Base-by-base conservation (phyloP, 1,140 invertebrate genomes). In the Diabrotica undecimpunctata region DNA sequence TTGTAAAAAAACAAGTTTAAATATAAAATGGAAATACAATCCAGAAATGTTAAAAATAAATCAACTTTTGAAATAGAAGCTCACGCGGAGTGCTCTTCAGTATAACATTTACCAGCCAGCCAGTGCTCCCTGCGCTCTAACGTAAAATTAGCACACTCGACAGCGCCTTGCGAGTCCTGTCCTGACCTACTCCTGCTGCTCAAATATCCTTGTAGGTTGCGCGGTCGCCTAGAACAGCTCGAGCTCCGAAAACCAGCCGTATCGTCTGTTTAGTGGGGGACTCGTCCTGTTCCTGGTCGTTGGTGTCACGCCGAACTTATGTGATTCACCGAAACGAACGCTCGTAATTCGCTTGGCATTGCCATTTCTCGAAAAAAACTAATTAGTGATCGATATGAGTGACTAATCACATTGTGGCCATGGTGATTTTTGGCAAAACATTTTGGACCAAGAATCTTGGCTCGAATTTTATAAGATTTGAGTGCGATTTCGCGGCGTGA, bases 191-290 rank as follows among this genome's bases (percentile, higher is more conserved):
- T 62, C 61, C 61, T 55, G 61, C 54, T 41, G 61, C 52, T 55
- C 41, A 54, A 55, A 54, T 37, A 55, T 62, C 61, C 61, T 62
- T 41, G 51, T 62, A 62, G 36, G 51, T n/a, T 54, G 66, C 66
- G 66, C 66, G 66, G 66, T 67, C 50, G 61, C 66, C 66, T 67
- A 63, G 61, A 61, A 60, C 63, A 61, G 56, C 62, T 58, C 66
- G 62, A 67, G 66, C 66, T 41, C 56, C 39, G 56, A 61, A 61
- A 50, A 52, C 14, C 54, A 46, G 62, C n/a, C n/a, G n/a, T n/a
- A n/a, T n/a, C n/a, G 13, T 12, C 37, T 52, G 39, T n/a, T 36
- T 61, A 52, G 65, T 66, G 61, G 61, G 54, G 61, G 61, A 63
- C 25, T 57, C 25, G 55, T 46, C 39, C 39, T 46, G 39, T 46